These are phyloP conservation scores for Lepidostoma basale DNA, from an alignment of 1,140 invertebrate genomes.

Conservation along the genomic window DNA sequence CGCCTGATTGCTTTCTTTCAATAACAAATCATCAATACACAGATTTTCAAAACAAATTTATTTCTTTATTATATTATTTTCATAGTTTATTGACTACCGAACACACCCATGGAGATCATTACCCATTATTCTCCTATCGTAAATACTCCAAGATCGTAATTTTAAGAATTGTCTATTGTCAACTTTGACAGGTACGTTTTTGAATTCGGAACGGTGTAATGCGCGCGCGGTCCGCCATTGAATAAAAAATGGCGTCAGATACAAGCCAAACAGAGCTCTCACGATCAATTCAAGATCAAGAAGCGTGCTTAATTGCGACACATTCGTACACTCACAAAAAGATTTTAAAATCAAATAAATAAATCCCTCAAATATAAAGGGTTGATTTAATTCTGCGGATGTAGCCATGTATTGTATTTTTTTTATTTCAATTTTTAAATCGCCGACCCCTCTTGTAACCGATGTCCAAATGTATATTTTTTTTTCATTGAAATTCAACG, in stretches of 20 bases:
- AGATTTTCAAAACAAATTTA: slow-evolving; percentile 23
- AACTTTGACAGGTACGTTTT: slow-evolving; percentile 30
- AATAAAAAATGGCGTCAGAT: slow-evolving; percentile 14
- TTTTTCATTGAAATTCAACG: slow-evolving; percentile 24
- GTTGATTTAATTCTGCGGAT: slow-evolving; percentile 37
- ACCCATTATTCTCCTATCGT: slow-evolving; percentile 29
- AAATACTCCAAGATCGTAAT: slow-evolving; percentile 33
- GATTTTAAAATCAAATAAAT: slow-evolving; percentile 47
- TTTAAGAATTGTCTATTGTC: slow-evolving; percentile 41
- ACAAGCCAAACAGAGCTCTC: slow-evolving; percentile 35
- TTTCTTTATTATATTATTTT: slow-evolving; percentile 23
- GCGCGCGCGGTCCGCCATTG: slow-evolving; percentile 19
- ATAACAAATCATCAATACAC: neutral
- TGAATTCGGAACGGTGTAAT: slow-evolving; percentile 24
- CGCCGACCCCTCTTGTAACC: slow-evolving; percentile 29
- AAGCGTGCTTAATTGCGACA: slow-evolving; percentile 42
- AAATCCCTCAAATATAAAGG: slow-evolving; percentile 36
- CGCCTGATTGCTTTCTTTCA: slow-evolving; percentile 35
- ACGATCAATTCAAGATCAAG: slow-evolving; percentile 46
- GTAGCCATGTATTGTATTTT: slow-evolving; percentile 39
- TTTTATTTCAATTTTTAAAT: slow-evolving; percentile 39
- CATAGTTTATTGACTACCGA: slow-evolving; percentile 35
- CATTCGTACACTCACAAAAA: slow-evolving; percentile 43
- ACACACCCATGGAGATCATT: slow-evolving; percentile 27
- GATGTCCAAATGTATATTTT: slow-evolving; percentile 40